Evolutionary conservation across 2,888 invertebrate species (phyloP), one percentile per base, ranked within the genome.

Genomic region (Lycaena phlaeas): DNA sequence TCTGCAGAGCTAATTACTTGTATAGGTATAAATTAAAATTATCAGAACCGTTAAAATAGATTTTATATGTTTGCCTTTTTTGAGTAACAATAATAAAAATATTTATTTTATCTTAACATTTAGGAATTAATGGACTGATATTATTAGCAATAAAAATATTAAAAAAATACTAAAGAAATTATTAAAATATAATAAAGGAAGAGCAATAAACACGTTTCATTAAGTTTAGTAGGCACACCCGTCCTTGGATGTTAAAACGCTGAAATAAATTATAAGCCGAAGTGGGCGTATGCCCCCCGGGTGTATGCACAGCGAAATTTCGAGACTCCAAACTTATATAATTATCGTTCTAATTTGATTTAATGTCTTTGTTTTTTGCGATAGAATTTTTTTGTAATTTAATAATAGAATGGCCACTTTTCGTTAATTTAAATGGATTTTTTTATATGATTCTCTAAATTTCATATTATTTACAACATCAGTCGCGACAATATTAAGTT

Each of bases 141-240:
- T n/a, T n/a, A n/a, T n/a, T n/a, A n/a, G n/a, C n/a, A n/a, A n/a
- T 7, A 10, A 18, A 31, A 31, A 17, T 10, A 18, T 17, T 11
- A 36, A 27, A 22, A 15, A 37, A 26, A 15, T 37, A 31, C 11
- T 31, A 18, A 31, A 31, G 18, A 3, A 28, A 28, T 10, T 2
- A 28, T 28, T 27, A 37, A 15, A 5, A 27, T 27, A 37, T 37
- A 37, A 10, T 26, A 37, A 27, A 15, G 15, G 10, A 44, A 43
- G 42, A 36, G 39, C 40, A 43, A 42, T 44, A 43, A 45, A 45
- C 39, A 47, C 30, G 47, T 52, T 53, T 52, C 41, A 46, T 53
- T 50, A 52, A 49, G 40, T 48, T 50, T 47, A 49, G 45, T 48
- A 42, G 46, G 36, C 50, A 36, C 49, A 42, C 48, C 43, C 43